These are phyloP conservation scores for Drosophila repleta DNA, from an alignment of 1,140 invertebrate species.

Conservation along the genomic window DNA sequence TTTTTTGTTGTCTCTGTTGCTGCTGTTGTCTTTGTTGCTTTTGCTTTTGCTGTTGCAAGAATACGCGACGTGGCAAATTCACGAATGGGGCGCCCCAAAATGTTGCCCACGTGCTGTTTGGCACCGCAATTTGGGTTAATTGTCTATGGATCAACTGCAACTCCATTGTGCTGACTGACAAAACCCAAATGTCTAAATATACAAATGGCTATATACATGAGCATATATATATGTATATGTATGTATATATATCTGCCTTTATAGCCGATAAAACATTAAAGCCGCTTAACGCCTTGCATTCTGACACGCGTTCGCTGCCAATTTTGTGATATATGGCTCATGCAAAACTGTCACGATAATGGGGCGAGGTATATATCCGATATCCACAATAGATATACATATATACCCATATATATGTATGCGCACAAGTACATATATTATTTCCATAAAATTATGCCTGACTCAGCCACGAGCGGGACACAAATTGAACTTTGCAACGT, in stretches of 20 bases:
- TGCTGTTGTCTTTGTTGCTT: conserved; percentile 14
- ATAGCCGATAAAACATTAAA: conserved; percentile 22
- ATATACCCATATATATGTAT: conserved; percentile 9
- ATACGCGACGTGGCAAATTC: conserved; percentile 36
- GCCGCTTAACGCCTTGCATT: conserved; percentile 69
- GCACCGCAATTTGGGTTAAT: conserved; percentile 73
- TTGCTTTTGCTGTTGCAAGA: conserved; percentile 54
- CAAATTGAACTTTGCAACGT: conserved; percentile 58
- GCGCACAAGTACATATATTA: conserved; percentile 8
- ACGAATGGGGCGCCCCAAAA: conserved; percentile 21
- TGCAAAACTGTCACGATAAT: conserved; percentile 45
- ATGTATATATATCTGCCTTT: neutral
- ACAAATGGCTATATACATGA: neutral
- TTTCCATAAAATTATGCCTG: conserved; percentile 29
- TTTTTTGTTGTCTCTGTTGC: neutral
- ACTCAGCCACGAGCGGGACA: conserved; percentile 52
- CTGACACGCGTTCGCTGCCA: conserved; percentile 65
- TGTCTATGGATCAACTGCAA: conserved; percentile 64
- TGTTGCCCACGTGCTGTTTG: conserved; percentile 66
- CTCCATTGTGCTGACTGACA: conserved; percentile 53
- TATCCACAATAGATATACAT: neutral
- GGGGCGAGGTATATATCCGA: neutral
- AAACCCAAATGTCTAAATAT: neutral
- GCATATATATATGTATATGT: neutral
- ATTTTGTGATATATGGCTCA: conserved; percentile 55